Evolutionary conservation across 2,113 vertebrate genomes (phyloP), one percentile per base, ranked within the genome.

Genomic region (Bombycilla garrulus): DNA sequence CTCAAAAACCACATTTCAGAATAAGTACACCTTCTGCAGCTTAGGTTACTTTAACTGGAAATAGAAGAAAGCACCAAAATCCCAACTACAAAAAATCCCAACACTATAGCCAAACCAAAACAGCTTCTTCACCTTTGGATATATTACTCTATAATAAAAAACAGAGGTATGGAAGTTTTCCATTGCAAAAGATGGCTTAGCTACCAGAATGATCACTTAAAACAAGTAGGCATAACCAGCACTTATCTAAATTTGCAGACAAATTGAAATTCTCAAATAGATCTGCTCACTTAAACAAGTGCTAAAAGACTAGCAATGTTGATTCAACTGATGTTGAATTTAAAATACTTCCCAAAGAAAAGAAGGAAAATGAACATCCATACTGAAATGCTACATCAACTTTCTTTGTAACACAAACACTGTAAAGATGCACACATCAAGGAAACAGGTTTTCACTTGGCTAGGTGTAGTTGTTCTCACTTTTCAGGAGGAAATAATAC

Each of bases 401-500:
- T 18, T 28, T 47, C 40, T 62, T 60, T 18, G 15, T 69, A 61
- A 87, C 72, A 78, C 12, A 35, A 67, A 64, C 5, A 51, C 19
- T 53, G 25, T 31, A 45, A 81, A 72, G 50, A 87, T 9, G 20
- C 21, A 56, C 8, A 35, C 31, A 35, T 24, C 16, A 66, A 67
- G 29, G 8, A 60, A 87, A 54, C 8, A 38, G 15, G 5, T 53
- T 76, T 93, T 58, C 62, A 92, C 6, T n/a, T 14, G 17, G 9
- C 8, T 71, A 17, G 0, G 0, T 10, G 15, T 6, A 53, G 10
- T 5, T 67, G 36, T 86, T 60, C 71, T 74, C 53, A 80, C 16
- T 61, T 92, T 48, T 26, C 35, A 44, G 29, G 6, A 62, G 5
- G 61, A 80, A 83, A 64, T 33, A 60, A 53, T 64, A 26, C 10